Conservation (phyloP, 2,888 invertebrate genomes). For the Drosophila flavopinicola region DNA sequence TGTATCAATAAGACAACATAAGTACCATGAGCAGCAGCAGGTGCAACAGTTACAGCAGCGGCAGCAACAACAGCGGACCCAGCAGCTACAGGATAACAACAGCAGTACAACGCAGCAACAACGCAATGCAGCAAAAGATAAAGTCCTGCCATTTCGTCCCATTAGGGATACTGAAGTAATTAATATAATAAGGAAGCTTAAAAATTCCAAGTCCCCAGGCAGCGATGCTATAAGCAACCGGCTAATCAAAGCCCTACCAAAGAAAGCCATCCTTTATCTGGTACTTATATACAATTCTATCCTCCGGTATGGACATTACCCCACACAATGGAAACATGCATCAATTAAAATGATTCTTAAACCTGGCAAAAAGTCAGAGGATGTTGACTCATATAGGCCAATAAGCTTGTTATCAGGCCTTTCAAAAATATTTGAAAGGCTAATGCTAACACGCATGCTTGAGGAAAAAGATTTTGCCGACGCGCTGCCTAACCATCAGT, state of each 20-base stretch:
- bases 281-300: background rate
- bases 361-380: background rate
- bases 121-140: too few relatives aligned
- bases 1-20: too few relatives aligned
- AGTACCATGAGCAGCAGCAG: too few relatives aligned
- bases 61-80: too few relatives aligned
- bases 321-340: background rate
- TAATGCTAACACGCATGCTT: background rate
- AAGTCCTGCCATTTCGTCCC: too few relatives aligned
- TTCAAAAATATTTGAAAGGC: background rate
- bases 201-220: background rate
- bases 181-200: too few relatives aligned
- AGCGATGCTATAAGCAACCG: background rate
- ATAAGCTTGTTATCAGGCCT: background rate
- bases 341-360: background rate
- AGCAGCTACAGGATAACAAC: too few relatives aligned
- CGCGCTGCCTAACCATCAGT: background rate
- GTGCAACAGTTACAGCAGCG: too few relatives aligned
- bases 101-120: too few relatives aligned
- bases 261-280: background rate
- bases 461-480: background rate
- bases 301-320: background rate
- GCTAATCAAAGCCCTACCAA: background rate
- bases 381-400: background rate
- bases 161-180: too few relatives aligned